These are phyloP conservation scores for Chirona hameri DNA, from an alignment of 2,888 invertebrate species.

Conservation along the genomic window DNA sequence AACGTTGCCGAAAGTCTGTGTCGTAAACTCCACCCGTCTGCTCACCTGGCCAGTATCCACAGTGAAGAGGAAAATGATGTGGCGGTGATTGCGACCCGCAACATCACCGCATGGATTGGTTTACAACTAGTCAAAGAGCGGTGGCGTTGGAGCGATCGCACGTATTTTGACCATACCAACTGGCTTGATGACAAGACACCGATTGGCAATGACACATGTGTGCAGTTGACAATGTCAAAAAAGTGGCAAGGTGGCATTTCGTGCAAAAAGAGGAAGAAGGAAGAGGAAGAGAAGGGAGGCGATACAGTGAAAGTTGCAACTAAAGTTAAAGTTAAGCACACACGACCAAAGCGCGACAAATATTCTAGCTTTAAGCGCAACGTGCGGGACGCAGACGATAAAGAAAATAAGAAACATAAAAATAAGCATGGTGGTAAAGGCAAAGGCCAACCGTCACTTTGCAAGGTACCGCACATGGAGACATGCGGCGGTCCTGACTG, in stretches of 20 bases:
- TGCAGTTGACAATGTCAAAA: not conserved
- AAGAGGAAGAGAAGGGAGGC: not conserved
- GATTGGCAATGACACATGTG: not conserved
- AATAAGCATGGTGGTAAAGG: not conserved
- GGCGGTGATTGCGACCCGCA: not conserved
- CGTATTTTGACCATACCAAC: not conserved
- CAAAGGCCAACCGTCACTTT: not conserved
- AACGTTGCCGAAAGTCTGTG: not conserved
- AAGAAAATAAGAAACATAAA: not conserved
- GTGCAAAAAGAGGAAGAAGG: not conserved
- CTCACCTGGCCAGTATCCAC: not conserved
- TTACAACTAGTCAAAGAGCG: not conserved
- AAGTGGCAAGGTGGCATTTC: not conserved
- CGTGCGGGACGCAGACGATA: not conserved
- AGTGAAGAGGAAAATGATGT: not conserved
- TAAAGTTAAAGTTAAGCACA: not conserved
- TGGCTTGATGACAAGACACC: not conserved
- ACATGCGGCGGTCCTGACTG: constrained; percentile 2
- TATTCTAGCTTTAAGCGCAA: not conserved
- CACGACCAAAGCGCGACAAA: not conserved
- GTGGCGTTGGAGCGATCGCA: not conserved
- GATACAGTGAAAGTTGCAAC: not conserved
- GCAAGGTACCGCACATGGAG: constrained; percentile 1
- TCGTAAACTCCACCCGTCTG: not conserved
- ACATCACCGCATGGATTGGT: not conserved